A percentile compares a stretch with the other conserved stretches of the same genome.
These are phyloP conservation scores for Cyphomyrmex costatus DNA, from an alignment of 1,140 invertebrate species.

Conservation along the genomic window DNA sequence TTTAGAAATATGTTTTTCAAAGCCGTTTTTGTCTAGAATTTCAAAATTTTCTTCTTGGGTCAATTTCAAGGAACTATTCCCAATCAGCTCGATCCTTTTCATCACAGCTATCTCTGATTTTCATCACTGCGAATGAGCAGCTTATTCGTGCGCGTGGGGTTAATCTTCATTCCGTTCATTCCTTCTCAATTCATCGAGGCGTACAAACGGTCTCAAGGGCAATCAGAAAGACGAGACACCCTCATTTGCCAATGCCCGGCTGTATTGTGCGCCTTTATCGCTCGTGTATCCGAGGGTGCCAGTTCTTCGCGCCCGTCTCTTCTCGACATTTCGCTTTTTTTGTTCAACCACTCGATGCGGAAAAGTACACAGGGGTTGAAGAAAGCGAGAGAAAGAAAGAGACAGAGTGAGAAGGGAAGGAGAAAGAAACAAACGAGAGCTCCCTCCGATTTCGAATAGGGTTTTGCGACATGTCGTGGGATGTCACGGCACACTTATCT, in stretches of 20 bases:
- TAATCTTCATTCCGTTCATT: slow-evolving; percentile 31
- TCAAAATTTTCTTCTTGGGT: background rate
- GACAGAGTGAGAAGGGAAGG: background rate
- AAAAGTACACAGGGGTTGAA: slow-evolving; percentile 49
- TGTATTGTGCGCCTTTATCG: slow-evolving; percentile 63
- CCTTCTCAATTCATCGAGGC: slow-evolving; percentile 23
- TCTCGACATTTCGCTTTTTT: slow-evolving; percentile 56
- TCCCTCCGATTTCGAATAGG: slow-evolving; percentile 33
- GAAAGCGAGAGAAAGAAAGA: background rate
- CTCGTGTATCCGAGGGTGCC: slow-evolving; percentile 56
- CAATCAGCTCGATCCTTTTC: background rate
- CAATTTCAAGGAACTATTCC: slow-evolving; percentile 16
- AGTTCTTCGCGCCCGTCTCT: slow-evolving; percentile 29
- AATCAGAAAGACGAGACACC: slow-evolving; percentile 74
- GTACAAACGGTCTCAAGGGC: slow-evolving; percentile 58
- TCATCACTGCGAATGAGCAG: slow-evolving; percentile 20
- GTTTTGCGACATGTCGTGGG: slow-evolving; percentile 48
- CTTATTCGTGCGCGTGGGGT: slow-evolving; percentile 27
- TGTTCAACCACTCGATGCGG: slow-evolving; percentile 53
- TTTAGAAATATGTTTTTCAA: background rate
- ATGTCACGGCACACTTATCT: slow-evolving; percentile 44
- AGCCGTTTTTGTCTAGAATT: background rate
- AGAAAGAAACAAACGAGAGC: slow-evolving; percentile 43
- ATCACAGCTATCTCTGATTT: slow-evolving; percentile 51
- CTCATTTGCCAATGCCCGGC: slow-evolving; percentile 69